phyloP scores from a whole-genome alignment of 2,888 invertebrate genomes.

The Barypeithes pellucidus region DNA sequence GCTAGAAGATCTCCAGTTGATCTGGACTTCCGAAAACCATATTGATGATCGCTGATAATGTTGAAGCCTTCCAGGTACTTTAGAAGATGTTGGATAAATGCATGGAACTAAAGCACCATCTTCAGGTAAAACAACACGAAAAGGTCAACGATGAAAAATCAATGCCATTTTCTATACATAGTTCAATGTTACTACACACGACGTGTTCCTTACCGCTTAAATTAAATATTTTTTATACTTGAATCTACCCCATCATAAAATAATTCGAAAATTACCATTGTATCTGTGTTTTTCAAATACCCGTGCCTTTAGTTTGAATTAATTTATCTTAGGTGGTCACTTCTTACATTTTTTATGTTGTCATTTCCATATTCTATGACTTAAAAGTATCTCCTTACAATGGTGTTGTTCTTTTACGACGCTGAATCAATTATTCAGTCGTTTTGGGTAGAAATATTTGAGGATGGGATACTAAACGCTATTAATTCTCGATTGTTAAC shows the following conservation, averaged over 20 bases:
- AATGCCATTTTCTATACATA: too few relatives aligned
- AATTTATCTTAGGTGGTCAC: slow-evolving; percentile 51
- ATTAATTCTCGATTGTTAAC: slow-evolving; percentile 47
- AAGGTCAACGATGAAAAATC: too few relatives aligned
- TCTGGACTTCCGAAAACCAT: too few relatives aligned
- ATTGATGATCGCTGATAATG: too few relatives aligned
- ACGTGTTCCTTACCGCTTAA: too few relatives aligned
- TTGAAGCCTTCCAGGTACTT: too few relatives aligned
- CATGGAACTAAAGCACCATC: too few relatives aligned
- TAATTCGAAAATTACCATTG: slow-evolving; percentile 1
- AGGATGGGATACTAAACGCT: slow-evolving; percentile 42
- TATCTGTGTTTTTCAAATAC: slow-evolving; percentile 30
- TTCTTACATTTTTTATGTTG: slow-evolving; percentile 46
- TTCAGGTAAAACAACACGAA: too few relatives aligned
- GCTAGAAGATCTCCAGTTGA: too few relatives aligned
- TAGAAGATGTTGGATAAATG: too few relatives aligned
- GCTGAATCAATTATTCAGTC: slow-evolving; percentile 47
- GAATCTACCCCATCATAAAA: slow-evolving; percentile 6
- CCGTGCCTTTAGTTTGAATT: slow-evolving; percentile 45
- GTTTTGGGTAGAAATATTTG: slow-evolving; percentile 37
- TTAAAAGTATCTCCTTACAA: slow-evolving; percentile 39
- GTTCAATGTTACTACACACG: too few relatives aligned
- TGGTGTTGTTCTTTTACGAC: slow-evolving; percentile 41
- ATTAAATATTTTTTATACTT: slow-evolving; percentile 7
- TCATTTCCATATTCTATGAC: slow-evolving; percentile 38